Conservation (phyloP, 2,113 vertebrate genomes). For the Prietella phreatophila region DNA sequence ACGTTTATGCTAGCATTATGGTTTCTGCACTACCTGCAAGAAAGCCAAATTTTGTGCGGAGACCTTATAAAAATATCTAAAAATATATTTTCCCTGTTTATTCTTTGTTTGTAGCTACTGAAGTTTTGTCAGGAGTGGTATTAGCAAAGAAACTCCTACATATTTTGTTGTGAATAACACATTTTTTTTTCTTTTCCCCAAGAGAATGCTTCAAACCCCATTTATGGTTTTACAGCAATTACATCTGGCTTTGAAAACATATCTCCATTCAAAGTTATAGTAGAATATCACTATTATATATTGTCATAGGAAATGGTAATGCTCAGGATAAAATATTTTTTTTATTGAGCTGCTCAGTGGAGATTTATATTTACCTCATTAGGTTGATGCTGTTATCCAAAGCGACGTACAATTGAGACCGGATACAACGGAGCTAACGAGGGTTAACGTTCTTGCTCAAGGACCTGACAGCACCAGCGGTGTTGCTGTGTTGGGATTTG, state of each 20-base stretch:
- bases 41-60: constrained; percentile 8
- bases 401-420: background rate
- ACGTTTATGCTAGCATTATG: constrained; percentile 53
- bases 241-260: background rate
- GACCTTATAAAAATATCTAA: constrained; percentile 41
- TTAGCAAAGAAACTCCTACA: background rate
- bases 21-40: constrained; percentile 46
- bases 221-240: too few species aligned
- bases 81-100: background rate
- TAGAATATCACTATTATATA: background rate
- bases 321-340: background rate
- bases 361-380: background rate
- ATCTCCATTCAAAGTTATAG: background rate
- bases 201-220: too few species aligned
- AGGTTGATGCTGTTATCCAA: background rate
- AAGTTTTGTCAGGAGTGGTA: background rate
- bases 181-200: background rate
- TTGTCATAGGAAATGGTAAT: background rate
- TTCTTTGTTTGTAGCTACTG: background rate
- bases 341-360: background rate
- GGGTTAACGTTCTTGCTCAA: background rate
- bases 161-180: background rate
- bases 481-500: background rate
- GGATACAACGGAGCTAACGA: background rate
- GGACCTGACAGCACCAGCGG: too few species aligned